phyloP scores from a whole-genome alignment of 1,140 invertebrate species.

The Bombus haemorrhoidalis region DNA sequence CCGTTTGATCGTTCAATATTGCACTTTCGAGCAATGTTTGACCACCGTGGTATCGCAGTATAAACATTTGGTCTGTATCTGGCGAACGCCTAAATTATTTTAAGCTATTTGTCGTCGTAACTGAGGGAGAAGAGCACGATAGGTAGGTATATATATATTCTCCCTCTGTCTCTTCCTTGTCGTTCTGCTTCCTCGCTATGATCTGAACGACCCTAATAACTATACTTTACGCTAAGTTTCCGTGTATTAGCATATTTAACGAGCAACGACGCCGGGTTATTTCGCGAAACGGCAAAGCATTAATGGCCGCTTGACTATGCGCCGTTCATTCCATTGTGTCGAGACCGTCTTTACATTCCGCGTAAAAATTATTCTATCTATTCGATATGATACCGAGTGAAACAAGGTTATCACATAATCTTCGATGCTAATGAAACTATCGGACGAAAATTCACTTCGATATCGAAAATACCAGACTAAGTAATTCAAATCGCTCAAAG shows the following conservation, averaged over 20 bases:
- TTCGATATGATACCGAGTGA: not conserved
- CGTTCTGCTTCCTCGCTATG: not conserved
- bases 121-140: not conserved
- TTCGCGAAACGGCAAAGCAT: conserved; percentile 7
- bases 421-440: not conserved
- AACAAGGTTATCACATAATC: not conserved
- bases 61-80: conserved; percentile 22
- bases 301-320: not conserved
- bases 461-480: no score
- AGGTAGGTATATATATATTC: not conserved
- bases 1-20: conserved; percentile 39
- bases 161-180: not conserved
- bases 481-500: no score
- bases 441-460: not conserved
- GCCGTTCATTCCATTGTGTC: not conserved
- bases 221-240: conserved; percentile 41
- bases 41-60: conserved; percentile 14
- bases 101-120: conserved; percentile 44
- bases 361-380: not conserved
- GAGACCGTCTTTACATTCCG: not conserved
- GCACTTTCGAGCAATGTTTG: conserved; percentile 27
- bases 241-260: conserved; percentile 28
- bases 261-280: conserved; percentile 26
- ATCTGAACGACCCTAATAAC: conserved; percentile 41
- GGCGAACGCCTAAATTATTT: conserved; percentile 45